A percentile compares a stretch with the other conserved stretches of the same genome.
Evolutionary conservation across 2,888 invertebrate species (phyloP).

Genomic region (Epicampocera succincta): DNA sequence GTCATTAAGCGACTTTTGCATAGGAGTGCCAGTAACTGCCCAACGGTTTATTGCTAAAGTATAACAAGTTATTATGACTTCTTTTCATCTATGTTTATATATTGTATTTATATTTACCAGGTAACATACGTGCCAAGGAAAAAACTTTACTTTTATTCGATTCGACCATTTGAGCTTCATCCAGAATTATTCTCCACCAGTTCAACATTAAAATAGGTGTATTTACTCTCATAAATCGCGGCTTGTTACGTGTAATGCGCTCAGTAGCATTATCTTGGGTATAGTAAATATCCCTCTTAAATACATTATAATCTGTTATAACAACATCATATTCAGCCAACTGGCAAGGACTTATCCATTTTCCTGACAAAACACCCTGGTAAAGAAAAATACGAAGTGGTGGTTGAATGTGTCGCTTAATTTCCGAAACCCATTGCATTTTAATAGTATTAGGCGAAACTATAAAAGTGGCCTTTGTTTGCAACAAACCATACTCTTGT

Average conservation of each 20-base stretch:
- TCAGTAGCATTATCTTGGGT: slow-evolving; percentile 82
- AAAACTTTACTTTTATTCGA: slow-evolving; percentile 84
- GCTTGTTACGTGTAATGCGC: slow-evolving; percentile 83
- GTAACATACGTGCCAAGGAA: slow-evolving; percentile 79
- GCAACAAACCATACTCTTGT: slow-evolving; percentile 66
- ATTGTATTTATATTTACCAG: slow-evolving; percentile 70
- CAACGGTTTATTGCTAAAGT: slow-evolving; percentile 85
- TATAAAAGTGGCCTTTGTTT: slow-evolving; percentile 86
- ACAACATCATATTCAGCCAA: slow-evolving; percentile 87
- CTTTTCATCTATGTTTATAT: not conserved
- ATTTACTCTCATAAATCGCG: slow-evolving; percentile 85
- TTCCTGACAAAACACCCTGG: slow-evolving; percentile 80
- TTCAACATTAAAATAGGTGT: slow-evolving; percentile 86
- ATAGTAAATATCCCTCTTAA: slow-evolving; percentile 85
- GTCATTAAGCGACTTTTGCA: slow-evolving; percentile 84
- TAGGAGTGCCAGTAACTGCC: slow-evolving; percentile 89
- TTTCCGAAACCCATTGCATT: slow-evolving; percentile 88
- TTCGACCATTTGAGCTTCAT: slow-evolving; percentile 92
- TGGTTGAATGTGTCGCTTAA: slow-evolving; percentile 83
- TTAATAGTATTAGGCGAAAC: slow-evolving; percentile 87
- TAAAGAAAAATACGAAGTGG: slow-evolving; percentile 83
- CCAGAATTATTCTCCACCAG: slow-evolving; percentile 90
- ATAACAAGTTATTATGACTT: not conserved
- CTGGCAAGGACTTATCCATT: slow-evolving; percentile 83
- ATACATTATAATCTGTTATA: slow-evolving; percentile 86